A percentile compares a stretch with the other conserved stretches of the same genome.
Evolutionary conservation across 92 coral and sea anemone species (phyloP).

Genomic region (Bergia sp.): DNA sequence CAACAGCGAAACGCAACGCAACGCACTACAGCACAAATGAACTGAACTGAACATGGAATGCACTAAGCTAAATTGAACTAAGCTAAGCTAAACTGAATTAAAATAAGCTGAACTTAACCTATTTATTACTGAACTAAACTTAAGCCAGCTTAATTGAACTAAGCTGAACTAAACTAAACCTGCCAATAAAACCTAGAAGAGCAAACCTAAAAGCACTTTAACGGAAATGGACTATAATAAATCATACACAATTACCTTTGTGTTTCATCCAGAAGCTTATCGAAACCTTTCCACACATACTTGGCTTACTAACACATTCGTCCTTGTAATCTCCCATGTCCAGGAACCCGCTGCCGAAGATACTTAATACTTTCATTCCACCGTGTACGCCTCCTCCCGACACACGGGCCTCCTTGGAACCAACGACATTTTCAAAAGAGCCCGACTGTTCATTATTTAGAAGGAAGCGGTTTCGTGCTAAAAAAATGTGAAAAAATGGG

Average conservation of each 20-base stretch:
- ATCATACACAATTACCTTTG: not conserved
- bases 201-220: too few species aligned
- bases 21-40: too few species aligned
- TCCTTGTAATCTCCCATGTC: not conserved
- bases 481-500: not conserved
- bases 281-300: not conserved
- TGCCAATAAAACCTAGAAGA: too few species aligned
- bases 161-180: too few species aligned
- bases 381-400: not conserved
- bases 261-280: constrained; percentile 14
- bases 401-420: not conserved
- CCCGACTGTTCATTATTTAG: not conserved
- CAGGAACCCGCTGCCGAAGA: constrained; percentile 2
- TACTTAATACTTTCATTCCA: not conserved
- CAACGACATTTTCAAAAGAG: not conserved
- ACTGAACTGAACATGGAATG: too few species aligned
- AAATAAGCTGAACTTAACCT: too few species aligned
- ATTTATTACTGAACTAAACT: too few species aligned
- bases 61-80: too few species aligned
- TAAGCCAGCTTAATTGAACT: too few species aligned
- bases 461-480: not conserved
- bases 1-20: too few species aligned
- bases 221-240: too few species aligned
- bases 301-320: not conserved
- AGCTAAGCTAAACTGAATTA: too few species aligned